Evolutionary conservation across 2,888 invertebrate species (phyloP).

Genomic region (Seira ritae): DNA sequence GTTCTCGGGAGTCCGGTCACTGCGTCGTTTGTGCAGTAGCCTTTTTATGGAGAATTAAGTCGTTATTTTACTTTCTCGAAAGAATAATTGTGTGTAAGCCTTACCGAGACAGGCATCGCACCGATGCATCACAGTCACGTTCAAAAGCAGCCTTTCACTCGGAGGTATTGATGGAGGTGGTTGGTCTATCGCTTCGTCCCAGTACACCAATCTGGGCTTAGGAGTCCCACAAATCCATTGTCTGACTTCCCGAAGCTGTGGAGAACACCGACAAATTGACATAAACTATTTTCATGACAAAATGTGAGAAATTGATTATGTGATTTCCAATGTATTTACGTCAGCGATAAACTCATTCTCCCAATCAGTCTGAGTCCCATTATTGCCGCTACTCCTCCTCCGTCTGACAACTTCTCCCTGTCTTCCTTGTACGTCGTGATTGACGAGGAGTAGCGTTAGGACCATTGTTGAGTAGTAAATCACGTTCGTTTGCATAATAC

Average conservation of each 20-base stretch:
- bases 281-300: too few relatives aligned
- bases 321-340: too few relatives aligned
- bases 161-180: not conserved
- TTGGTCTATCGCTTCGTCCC: conserved; percentile 40
- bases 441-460: too few relatives aligned
- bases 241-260: not conserved
- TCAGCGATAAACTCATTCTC: too few relatives aligned
- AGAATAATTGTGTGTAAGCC: not conserved
- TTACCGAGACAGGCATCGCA: conserved; percentile 60
- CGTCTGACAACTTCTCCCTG: too few relatives aligned
- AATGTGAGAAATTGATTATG: too few relatives aligned
- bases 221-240: conserved; percentile 55
- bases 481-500: too few relatives aligned
- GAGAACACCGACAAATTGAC: not conserved
- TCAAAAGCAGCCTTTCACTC: conserved; percentile 29
- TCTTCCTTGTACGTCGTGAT: too few relatives aligned
- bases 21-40: conserved; percentile 33
- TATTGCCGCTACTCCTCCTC: too few relatives aligned
- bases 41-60: not conserved
- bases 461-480: too few relatives aligned
- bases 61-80: not conserved
- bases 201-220: conserved; percentile 60
- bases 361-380: too few relatives aligned
- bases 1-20: not conserved
- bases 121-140: conserved; percentile 50